phyloP scores from a whole-genome alignment of 2,113 vertebrate species.

The Sylvia atricapilla region DNA sequence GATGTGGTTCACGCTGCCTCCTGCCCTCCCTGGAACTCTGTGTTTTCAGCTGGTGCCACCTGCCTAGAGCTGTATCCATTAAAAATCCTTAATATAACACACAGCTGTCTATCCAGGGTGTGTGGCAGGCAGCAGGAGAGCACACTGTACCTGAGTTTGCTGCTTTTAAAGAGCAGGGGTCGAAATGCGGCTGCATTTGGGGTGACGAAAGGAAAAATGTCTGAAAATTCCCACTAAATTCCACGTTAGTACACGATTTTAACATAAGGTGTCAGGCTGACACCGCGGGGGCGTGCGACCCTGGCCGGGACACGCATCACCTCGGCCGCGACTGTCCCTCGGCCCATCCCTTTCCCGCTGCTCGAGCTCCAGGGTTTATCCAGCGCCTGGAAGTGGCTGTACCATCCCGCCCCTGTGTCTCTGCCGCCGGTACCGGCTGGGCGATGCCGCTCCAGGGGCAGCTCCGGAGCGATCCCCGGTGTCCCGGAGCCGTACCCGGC shows the following conservation, averaged over 20 bases:
- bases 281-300: neutral
- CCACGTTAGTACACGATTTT: neutral
- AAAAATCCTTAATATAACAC: constrained; percentile 5
- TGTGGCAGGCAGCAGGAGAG: neutral
- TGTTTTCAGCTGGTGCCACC: neutral
- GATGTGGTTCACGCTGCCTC: neutral
- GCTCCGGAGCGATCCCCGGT: neutral
- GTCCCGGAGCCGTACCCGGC: neutral
- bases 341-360: neutral
- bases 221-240: neutral
- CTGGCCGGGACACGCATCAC: neutral
- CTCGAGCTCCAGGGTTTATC: neutral
- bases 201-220: neutral
- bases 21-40: neutral
- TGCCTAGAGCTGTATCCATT: constrained; percentile 21
- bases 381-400: neutral
- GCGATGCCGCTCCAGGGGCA: neutral
- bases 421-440: neutral
- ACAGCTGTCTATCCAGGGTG: neutral
- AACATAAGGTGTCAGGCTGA: neutral
- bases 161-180: neutral
- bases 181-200: neutral
- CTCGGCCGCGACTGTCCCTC: accelerated
- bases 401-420: too few relatives aligned
- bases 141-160: neutral